Base-by-base conservation (phyloP, 2,113 vertebrate species). In the Oreochromis niloticus region DNA sequence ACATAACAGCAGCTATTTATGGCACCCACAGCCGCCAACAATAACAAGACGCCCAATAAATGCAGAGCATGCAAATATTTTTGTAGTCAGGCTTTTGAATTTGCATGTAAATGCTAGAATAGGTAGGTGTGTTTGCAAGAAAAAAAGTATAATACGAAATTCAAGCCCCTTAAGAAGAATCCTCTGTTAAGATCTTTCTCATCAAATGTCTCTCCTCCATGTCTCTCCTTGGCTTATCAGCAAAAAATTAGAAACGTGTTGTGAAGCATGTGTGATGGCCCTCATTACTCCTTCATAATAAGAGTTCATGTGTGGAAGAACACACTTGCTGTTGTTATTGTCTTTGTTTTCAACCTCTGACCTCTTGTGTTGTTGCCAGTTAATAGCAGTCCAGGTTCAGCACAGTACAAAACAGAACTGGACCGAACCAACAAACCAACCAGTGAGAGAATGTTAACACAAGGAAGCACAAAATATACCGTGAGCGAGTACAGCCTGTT, bases 71-170 rank as follows among this genome's bases (percentile, higher is more conserved):
- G 3, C 13, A 48, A 48, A 48, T 30, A 12, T 48, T 46, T 48
- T 75, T 17, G 68, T 17, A 17, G 14, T 48, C 41, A 4, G 1
- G 24, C 43, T 48, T 75, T 78, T 78, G 46, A 78, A 4, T 39
- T 78, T 19, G 24, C 16, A 78, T 13, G 46, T 50, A 32, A 19
- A 19, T 19, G 1, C 17, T 48, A 50, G 16, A 30, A 50, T 50
- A 50, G 43, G 19, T 36, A 22, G 61, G 24, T 50, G 43, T 19
- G 71, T 32, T 50, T 50, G 9, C 24, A 50, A 32, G 34, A 48
- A 78, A 78, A 22, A 78, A 50, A 32, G 27, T 0, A 17, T 48
- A 48, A 75, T 32, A 48, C 0, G 0, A 48, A 48, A 50, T 75
- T 17, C 14, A 30, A 75, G 71, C 16, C 27, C 9, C 43, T 48